Base-by-base conservation (phyloP, 2,113 vertebrate species). In the Balaenoptera acutorostrata region DNA sequence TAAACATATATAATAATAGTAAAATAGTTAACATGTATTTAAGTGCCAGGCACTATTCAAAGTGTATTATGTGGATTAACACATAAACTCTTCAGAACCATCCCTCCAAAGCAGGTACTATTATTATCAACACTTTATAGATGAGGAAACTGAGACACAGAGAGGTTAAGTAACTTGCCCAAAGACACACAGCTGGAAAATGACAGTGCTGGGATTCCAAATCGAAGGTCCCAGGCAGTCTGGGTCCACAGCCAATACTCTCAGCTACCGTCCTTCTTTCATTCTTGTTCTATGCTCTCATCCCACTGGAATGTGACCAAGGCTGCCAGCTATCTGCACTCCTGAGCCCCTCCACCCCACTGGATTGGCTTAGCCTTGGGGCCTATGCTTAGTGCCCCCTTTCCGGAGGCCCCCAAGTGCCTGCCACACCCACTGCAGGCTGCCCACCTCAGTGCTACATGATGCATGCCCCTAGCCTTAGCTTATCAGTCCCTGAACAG, bases 11-110 rank as follows among this genome's bases (percentile, higher is more conserved):
- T 83, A 71, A 75, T 86, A 88, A 93, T 46, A 78, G 31, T 61
- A 33, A 71, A 64, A 82, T 14, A 84, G 52, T 88, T 88, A 88
- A 74, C 31, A 83, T 5, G 11, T 31, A 41, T 33, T 21, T 39
- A 6, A 74, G 20, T 64, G 36, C 27, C 41, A 59, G 71, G 52
- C 55, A 61, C 44, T 88, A 33, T n/a, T 94, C 29, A 86, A 55
- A 92, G 61, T 93, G 39, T n/a, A 84, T 33, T 66, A 78, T 68
- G 27, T 63, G 71, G 20, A 85, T 44, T 49, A 68, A 87, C 68
- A 96, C 18, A 68, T 36, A 93, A 68, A 83, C n/a, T 57, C 41
- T 95, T 91, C 77, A 94, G 59, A 78, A 84, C n/a, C 33, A 83
- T 39, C 8, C 39, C 49, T 49, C 61, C 33, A 52, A 49, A 91